Base-by-base conservation (phyloP, 2,888 invertebrate species). In the Balanococcus diminutus region DNA sequence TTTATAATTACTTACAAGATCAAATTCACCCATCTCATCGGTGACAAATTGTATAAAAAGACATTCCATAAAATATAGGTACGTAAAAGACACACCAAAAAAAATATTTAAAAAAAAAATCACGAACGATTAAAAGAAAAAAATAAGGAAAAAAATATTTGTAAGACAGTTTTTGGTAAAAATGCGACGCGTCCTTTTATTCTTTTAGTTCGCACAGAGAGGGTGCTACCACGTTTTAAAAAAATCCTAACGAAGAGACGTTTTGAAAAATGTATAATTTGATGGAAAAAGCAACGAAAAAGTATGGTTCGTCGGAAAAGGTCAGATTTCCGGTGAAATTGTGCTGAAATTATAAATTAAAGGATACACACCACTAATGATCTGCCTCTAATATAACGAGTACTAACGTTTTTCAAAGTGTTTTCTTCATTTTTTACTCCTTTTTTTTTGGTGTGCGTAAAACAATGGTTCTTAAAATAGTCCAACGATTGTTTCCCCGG, bases 221-320 rank as follows among this genome's bases (percentile, higher is more conserved):
- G 14, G 16, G 42, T 42, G 42, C 36, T 56, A 56, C 56, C 14
- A 56, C 56, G 16, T 56, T 56, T 11, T 11, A 31, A 72, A 72
- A 61, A 72, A 72, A 31, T 72, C 72, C 28, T 72, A 72, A 72
- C 72, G 72, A 72, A 72, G 72, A 72, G 72, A 72, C 72, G 22
- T 72, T 72, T 72, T 72, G 72, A 72, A 72, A 72, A 72, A 72
- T 72, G 72, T 72, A 72, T 72, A 72, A 72, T 72, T 72, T 72
- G 72, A 72, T 31, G 72, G 28, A 31, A 31, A 72, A 72, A 72
- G 31, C 72, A 31, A 72, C 72, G 72, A 42, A 72, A n/a, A 72
- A 72, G 72, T 72, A 72, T 72, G 72, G 72, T 72, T 72, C 31
- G 72, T 72, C 31, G 72, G 28, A 72, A 72, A 28, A 72, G 72